A percentile compares a stretch with the other conserved stretches of the same genome.
Evolutionary conservation across 2,888 invertebrate species (phyloP).

Genomic region (Diplolepis rosae): DNA sequence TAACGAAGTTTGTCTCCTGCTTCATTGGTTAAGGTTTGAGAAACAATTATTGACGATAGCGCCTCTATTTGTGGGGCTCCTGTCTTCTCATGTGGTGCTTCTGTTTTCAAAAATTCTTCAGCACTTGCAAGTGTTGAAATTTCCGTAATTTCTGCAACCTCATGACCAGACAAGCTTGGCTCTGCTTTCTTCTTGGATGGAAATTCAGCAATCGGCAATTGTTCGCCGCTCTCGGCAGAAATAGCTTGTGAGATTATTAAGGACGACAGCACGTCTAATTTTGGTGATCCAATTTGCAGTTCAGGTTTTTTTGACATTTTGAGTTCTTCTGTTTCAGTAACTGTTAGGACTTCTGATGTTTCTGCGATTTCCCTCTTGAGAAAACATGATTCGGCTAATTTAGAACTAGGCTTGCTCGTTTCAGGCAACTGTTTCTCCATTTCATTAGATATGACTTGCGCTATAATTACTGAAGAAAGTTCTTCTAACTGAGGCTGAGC

Average conservation of each 20-base stretch:
- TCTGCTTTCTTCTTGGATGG: constrained; percentile 48
- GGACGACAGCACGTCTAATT: constrained; percentile 58
- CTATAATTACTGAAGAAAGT: constrained; percentile 57
- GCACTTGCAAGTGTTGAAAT: constrained; percentile 54
- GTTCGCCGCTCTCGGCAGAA: constrained; percentile 56
- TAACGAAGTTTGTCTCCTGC: constrained; percentile 46
- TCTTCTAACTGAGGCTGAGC: constrained; percentile 50
- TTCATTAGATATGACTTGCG: constrained; percentile 58
- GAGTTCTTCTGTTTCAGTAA: constrained; percentile 58
- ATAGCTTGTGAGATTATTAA: constrained; percentile 55
- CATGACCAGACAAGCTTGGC: constrained; percentile 63
- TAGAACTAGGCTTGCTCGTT: constrained; percentile 57
- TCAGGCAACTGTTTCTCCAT: constrained; percentile 47
- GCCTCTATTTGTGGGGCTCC: constrained; percentile 60
- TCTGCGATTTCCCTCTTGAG: constrained; percentile 69
- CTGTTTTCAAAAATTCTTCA: constrained; percentile 60
- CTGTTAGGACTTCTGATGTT: constrained; percentile 65
- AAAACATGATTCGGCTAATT: constrained; percentile 62
- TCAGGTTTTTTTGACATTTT: constrained; percentile 45
- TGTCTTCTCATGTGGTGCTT: constrained; percentile 55
- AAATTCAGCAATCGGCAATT: constrained; percentile 36
- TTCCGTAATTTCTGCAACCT: constrained; percentile 67
- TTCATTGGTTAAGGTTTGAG: constrained; percentile 54
- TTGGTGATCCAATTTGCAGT: constrained; percentile 59
- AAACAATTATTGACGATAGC: constrained; percentile 54